Evolutionary conservation across 2,888 invertebrate genomes (phyloP).

Genomic region (Drosophila acutilabella): DNA sequence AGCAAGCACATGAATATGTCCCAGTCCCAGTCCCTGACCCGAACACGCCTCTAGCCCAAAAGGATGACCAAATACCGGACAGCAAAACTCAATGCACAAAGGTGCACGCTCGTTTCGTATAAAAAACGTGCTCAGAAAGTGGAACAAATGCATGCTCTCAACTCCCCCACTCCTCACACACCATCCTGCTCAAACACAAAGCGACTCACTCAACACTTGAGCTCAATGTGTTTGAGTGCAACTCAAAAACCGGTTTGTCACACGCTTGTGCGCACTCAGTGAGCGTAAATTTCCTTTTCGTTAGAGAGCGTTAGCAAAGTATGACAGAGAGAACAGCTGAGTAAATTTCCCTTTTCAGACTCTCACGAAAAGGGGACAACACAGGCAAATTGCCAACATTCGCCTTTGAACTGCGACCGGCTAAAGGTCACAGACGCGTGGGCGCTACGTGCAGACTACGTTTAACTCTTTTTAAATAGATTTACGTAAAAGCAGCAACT

Average conservation of each 20-base stretch:
- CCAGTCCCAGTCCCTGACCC: conserved; percentile 7
- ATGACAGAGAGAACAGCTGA: conserved; percentile 2
- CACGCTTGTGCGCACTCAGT: conserved; percentile 42
- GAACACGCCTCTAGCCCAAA: conserved; percentile 53
- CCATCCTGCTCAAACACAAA: not conserved
- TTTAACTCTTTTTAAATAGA: conserved; percentile 7
- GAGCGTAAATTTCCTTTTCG: conserved; percentile 16
- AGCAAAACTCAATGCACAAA: conserved; percentile 66
- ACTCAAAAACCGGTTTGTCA: conserved; percentile 48
- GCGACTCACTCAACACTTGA: conserved; percentile 7
- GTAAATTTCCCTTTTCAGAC: conserved; percentile 45
- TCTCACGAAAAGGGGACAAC: conserved; percentile 20
- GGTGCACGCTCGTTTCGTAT: conserved; percentile 40
- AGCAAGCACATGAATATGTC: conserved; percentile 31
- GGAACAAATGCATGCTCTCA: conserved; percentile 61
- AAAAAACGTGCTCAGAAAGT: conserved; percentile 65
- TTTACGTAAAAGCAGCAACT: conserved; percentile 62
- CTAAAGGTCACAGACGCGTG: conserved; percentile 66
- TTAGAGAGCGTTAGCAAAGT: not conserved
- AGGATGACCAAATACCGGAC: conserved; percentile 63
- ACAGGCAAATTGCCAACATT: conserved; percentile 48
- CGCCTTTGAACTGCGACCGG: conserved; percentile 67
- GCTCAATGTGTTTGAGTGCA: conserved; percentile 28
- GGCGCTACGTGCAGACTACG: conserved; percentile 29
- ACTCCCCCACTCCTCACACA: not conserved